These are phyloP conservation scores for Ectemnius lituratus DNA, from an alignment of 2,888 invertebrate species.

Conservation along the genomic window DNA sequence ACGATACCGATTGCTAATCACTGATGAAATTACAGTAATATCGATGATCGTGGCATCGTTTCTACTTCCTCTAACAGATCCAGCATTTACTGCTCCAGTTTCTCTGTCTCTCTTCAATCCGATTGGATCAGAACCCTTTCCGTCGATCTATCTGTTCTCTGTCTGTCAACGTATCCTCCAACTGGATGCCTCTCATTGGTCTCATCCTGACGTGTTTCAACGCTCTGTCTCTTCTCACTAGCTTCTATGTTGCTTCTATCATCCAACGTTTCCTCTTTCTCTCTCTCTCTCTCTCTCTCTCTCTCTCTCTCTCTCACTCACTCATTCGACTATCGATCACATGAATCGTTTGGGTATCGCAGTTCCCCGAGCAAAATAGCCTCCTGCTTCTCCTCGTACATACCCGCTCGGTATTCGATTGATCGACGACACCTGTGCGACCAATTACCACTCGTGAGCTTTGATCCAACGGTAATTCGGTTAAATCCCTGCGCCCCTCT, in stretches of 20 bases:
- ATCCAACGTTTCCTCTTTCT: slow-evolving; percentile 30
- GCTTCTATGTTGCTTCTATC: not conserved
- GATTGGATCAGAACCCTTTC: slow-evolving; percentile 2
- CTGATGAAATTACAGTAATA: slow-evolving; percentile 56
- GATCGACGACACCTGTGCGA: slow-evolving; percentile 64
- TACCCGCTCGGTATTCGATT: slow-evolving; percentile 60
- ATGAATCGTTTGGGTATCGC: slow-evolving; percentile 53
- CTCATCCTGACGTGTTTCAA: slow-evolving; percentile 34
- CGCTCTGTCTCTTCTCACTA: slow-evolving; percentile 34
- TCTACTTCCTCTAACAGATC: slow-evolving; percentile 35
- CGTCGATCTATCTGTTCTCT: slow-evolving; percentile 19
- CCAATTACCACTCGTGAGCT: slow-evolving; percentile 64
- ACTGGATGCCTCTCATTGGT: slow-evolving; percentile 42
- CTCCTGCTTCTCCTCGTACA: slow-evolving; percentile 43
- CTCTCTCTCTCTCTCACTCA: slow-evolving; percentile 18
- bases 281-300: slow-evolving; percentile 22
- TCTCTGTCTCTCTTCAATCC: slow-evolving; percentile 6
- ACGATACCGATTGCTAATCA: slow-evolving; percentile 58
- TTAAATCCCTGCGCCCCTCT: slow-evolving; percentile 61
- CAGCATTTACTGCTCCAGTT: slow-evolving; percentile 1
- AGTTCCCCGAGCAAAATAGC: slow-evolving; percentile 51
- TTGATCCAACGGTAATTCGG: slow-evolving; percentile 70
- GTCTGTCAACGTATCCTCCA: slow-evolving; percentile 20
- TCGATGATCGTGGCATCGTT: slow-evolving; percentile 14
- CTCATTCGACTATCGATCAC: slow-evolving; percentile 54